Conservation (phyloP, 2,888 invertebrate species). For the Drosophila antonietae region DNA sequence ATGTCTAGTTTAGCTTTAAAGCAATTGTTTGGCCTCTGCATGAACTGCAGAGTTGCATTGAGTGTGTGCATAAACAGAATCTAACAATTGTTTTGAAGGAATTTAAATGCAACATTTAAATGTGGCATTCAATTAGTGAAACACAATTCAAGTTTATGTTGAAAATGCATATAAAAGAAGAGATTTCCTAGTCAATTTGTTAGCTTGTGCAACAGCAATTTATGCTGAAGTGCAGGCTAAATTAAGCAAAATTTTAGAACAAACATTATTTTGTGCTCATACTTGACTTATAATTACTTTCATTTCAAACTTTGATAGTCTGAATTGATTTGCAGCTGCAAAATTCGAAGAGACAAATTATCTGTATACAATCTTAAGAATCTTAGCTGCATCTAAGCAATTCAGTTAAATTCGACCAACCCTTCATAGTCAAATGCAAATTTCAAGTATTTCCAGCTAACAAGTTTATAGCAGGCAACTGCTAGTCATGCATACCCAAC, state of each 20-base stretch:
- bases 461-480: background rate
- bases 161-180: background rate
- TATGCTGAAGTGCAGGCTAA: background rate
- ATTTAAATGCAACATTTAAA: background rate
- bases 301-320: no score
- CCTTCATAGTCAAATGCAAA: background rate
- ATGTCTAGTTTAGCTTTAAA: slow-evolving; percentile 35
- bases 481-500: background rate
- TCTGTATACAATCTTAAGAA: no score
- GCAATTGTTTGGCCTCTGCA: slow-evolving; percentile 3
- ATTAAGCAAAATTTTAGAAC: no score
- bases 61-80: background rate
- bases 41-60: background rate
- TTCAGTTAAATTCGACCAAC: no score
- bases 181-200: background rate
- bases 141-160: background rate
- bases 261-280: no score
- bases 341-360: no score
- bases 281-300: no score
- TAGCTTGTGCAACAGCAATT: background rate
- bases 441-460: background rate
- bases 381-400: no score
- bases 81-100: background rate
- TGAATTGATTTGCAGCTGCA: no score
- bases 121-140: background rate